Evolutionary conservation across 2,113 vertebrate genomes (phyloP).

Genomic region (Nestor notabilis): DNA sequence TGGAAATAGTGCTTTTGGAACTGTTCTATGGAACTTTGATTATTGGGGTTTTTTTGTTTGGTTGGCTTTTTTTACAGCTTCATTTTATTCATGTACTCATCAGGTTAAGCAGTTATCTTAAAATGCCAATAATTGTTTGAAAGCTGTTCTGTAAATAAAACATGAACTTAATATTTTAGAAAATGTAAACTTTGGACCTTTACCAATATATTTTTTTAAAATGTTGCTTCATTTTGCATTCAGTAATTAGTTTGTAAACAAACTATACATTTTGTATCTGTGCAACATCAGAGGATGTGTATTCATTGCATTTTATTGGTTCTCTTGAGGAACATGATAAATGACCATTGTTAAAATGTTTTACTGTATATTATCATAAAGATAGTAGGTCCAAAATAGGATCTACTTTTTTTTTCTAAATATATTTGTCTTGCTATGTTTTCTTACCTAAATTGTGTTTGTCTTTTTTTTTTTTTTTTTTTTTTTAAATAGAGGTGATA

Average conservation of each 20-base stretch:
- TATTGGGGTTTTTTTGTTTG: constrained; percentile 18
- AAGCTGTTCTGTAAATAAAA: constrained; percentile 76
- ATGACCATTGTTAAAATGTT: constrained; percentile 64
- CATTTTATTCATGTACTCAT: constrained; percentile 54
- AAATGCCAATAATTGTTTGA: constrained; percentile 70
- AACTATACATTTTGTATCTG: constrained; percentile 67
- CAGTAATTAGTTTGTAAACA: constrained; percentile 62
- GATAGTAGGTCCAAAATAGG: constrained; percentile 44
- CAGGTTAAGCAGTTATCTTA: constrained; percentile 63
- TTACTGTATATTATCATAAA: constrained; percentile 61
- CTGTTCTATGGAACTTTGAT: constrained; percentile 27
- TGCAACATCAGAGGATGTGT: constrained; percentile 63
- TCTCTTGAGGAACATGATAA: constrained; percentile 64
- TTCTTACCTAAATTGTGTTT: constrained; percentile 20
- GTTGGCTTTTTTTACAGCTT: constrained; percentile 56
- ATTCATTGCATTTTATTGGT: constrained; percentile 69
- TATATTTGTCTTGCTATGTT: constrained; percentile 17
- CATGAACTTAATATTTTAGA: constrained; percentile 71
- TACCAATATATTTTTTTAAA: constrained; percentile 65
- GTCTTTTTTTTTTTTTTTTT: not conserved
- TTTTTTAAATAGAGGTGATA: not conserved
- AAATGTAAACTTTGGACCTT: constrained; percentile 69
- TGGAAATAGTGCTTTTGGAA: constrained; percentile 60
- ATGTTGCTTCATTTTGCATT: constrained; percentile 55
- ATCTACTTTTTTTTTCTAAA: constrained; percentile 61